Percentiles rank a stretch among this genome's conserved stretches.
These are phyloP conservation scores for Gallinago paraguaiae DNA, from an alignment of 2,113 vertebrate species.

Conservation along the genomic window DNA sequence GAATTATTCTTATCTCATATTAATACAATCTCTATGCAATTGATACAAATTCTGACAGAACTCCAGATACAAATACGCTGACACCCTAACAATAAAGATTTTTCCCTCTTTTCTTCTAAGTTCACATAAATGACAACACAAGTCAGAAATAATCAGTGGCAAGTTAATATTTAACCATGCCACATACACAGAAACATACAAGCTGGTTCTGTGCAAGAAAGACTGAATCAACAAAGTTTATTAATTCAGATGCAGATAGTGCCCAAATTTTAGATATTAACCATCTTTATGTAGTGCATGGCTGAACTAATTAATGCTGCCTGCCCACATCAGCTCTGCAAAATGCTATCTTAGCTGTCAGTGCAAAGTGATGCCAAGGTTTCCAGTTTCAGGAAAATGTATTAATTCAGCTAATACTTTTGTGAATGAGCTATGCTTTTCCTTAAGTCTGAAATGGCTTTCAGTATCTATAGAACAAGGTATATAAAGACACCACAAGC, in stretches of 20 bases:
- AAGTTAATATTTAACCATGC: not conserved
- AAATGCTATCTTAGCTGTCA: not conserved
- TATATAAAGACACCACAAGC: not conserved
- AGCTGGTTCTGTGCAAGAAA: not conserved
- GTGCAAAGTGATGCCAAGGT: not conserved
- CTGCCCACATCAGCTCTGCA: not conserved
- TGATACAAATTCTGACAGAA: not conserved
- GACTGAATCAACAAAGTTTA: not conserved
- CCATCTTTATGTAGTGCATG: rapidly evolving
- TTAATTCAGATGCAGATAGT: not conserved
- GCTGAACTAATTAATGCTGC: not conserved
- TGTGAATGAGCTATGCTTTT: not conserved
- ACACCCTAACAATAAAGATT: not conserved
- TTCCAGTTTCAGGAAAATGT: not conserved
- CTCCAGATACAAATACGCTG: not conserved
- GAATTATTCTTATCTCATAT: not conserved
- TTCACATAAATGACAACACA: not conserved
- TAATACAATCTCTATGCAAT: not conserved
- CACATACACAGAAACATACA: not conserved
- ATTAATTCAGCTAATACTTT: not conserved
- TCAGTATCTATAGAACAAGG: not conserved
- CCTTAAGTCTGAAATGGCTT: not conserved
- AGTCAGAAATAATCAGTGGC: not conserved
- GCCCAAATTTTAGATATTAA: not conserved
- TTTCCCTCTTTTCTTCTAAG: not conserved